Conservation (phyloP, 2,888 invertebrate genomes). For the Buathra laborator region DNA sequence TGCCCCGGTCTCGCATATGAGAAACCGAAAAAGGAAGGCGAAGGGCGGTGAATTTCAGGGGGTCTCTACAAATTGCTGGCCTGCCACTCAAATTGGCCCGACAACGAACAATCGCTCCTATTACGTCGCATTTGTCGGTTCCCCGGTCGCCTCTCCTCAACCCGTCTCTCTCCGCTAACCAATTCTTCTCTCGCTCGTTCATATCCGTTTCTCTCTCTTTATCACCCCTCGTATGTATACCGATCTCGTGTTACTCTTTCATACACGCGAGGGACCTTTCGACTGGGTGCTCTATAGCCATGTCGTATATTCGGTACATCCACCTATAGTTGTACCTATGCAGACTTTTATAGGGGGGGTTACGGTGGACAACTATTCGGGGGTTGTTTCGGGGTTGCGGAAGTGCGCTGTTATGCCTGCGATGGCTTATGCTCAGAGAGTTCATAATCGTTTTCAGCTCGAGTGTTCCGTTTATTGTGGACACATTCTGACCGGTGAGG, state of each 20-base stretch:
- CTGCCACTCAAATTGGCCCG: constrained; percentile 85
- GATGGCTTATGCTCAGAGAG: constrained; percentile 39
- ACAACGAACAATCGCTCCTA: constrained; percentile 84
- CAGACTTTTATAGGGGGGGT: constrained; percentile 17
- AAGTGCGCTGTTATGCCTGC: constrained; percentile 61
- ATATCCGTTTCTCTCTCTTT: constrained; percentile 38
- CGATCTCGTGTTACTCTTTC: constrained; percentile 71
- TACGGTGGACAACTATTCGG: constrained; percentile 54
- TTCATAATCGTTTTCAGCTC: constrained; percentile 60
- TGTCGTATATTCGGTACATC: not conserved
- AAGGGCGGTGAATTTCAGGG: constrained; percentile 60
- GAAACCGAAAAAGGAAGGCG: constrained; percentile 59
- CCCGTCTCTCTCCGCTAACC: constrained; percentile 66
- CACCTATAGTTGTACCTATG: constrained; percentile 1
- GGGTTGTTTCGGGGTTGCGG: constrained; percentile 63
- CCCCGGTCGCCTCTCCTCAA: constrained; percentile 69
- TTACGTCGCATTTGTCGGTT: constrained; percentile 83
- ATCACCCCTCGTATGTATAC: constrained; percentile 30
- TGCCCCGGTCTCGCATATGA: constrained; percentile 55
- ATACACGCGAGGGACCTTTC: constrained; percentile 47
- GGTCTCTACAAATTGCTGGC: constrained; percentile 81
- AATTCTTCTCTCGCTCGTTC: constrained; percentile 67
- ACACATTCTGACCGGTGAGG: constrained; percentile 22
- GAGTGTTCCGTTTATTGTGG: constrained; percentile 48
- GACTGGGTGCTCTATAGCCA: constrained; percentile 50